A percentile compares a stretch with the other conserved stretches of the same genome.
phyloP scores from a whole-genome alignment of 2,888 invertebrate genomes.

The Tinea trinotella region DNA sequence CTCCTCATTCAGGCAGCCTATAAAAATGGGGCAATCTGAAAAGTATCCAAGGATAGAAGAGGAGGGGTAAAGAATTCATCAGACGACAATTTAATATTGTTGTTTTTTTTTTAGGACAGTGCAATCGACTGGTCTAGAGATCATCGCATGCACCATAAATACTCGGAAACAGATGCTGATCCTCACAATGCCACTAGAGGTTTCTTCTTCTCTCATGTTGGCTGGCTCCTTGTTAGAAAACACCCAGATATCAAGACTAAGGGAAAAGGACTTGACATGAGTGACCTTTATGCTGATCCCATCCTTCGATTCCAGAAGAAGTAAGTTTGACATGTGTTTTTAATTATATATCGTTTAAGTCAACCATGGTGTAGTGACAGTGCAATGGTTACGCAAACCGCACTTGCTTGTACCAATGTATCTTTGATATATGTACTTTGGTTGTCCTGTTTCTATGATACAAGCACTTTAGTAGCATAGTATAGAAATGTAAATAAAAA shows the following conservation, averaged over 20 bases:
- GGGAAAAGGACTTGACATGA: conserved; percentile 87
- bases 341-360: too few relatives aligned
- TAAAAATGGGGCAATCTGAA: too few relatives aligned
- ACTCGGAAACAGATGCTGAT: conserved; percentile 93
- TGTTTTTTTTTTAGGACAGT: conserved; percentile 71
- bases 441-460: too few relatives aligned
- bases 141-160: conserved; percentile 92
- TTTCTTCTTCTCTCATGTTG: conserved; percentile 96
- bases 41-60: too few relatives aligned
- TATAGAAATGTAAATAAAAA: too few relatives aligned
- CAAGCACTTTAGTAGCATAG: too few relatives aligned
- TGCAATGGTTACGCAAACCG: too few relatives aligned
- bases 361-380: too few relatives aligned
- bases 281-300: conserved; percentile 85
- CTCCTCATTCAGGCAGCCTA: too few relatives aligned
- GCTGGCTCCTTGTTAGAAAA: conserved; percentile 93
- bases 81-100: not conserved
- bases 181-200: conserved; percentile 94
- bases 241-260: conserved; percentile 91
- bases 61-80: too few relatives aligned
- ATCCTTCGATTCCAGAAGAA: conserved; percentile 88
- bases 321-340: conserved; percentile 60
- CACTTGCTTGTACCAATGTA: too few relatives aligned
- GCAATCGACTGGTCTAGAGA: conserved; percentile 86
- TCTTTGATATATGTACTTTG: too few relatives aligned